phyloP scores from a whole-genome alignment of 2,113 vertebrate species.

The Thamnophis sirtalis region DNA sequence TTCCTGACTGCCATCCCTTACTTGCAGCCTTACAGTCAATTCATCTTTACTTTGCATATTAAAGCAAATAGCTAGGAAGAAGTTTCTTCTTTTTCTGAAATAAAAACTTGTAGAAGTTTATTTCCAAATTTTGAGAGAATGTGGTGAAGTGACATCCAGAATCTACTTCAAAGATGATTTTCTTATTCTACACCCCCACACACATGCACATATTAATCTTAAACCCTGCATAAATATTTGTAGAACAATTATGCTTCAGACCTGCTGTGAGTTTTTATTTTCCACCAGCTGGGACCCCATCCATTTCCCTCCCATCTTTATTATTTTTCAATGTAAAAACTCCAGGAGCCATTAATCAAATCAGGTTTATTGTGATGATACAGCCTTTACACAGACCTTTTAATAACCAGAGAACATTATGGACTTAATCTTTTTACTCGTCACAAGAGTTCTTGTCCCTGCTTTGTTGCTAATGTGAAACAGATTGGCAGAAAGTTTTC shows the following conservation, averaged over 20 bases:
- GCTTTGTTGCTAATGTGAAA: background rate
- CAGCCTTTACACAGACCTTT: background rate
- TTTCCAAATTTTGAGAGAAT: background rate
- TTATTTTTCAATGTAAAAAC: slow-evolving; percentile 40
- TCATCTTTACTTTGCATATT: background rate
- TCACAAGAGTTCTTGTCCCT: background rate
- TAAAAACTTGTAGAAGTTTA: background rate
- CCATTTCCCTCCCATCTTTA: slow-evolving; percentile 38
- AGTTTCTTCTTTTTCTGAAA: background rate
- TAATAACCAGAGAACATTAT: background rate
- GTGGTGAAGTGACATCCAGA: slow-evolving; percentile 23
- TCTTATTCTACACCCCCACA: slow-evolving; percentile 41
- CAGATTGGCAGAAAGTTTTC: background rate
- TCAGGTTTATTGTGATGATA: background rate
- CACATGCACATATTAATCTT: slow-evolving; percentile 12
- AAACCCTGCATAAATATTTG: slow-evolving; percentile 47
- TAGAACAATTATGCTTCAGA: slow-evolving; percentile 41
- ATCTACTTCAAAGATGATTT: slow-evolving; percentile 28
- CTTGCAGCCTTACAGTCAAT: background rate
- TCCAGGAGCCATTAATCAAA: background rate
- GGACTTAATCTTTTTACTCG: background rate
- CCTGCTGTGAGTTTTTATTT: slow-evolving; percentile 49
- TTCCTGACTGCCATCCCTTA: background rate
- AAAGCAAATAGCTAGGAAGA: background rate
- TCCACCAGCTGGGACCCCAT: slow-evolving; percentile 49